These are phyloP conservation scores for Chitala chitala DNA, from an alignment of 2,113 vertebrate species.

Conservation along the genomic window DNA sequence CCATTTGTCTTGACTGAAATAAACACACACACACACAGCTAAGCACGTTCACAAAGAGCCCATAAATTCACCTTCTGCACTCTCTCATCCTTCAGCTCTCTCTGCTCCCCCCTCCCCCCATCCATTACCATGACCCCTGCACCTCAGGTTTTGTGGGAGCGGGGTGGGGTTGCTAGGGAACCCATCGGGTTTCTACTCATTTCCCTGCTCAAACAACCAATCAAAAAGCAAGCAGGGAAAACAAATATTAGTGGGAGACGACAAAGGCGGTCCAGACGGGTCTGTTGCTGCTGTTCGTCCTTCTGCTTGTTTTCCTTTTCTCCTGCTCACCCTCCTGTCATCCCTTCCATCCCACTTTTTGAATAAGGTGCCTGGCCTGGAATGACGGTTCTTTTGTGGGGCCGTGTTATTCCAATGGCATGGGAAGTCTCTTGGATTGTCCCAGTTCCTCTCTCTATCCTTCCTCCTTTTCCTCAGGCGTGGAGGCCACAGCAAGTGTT, in stretches of 20 bases:
- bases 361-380: not conserved
- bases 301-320: not conserved
- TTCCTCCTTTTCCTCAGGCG: not conserved
- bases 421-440: not conserved
- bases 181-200: conserved; percentile 14
- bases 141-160: not conserved
- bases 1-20: not conserved
- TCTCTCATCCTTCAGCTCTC: not conserved
- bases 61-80: conserved; percentile 11
- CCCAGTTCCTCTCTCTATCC: not conserved
- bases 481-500: too few species aligned
- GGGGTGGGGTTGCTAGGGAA: conserved; percentile 23
- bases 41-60: not conserved
- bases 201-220: conserved; percentile 26
- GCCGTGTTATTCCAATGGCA: not conserved
- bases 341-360: not conserved
- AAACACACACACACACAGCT: not conserved
- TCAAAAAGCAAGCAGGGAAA: conserved; percentile 9
- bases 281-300: not conserved
- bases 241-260: conserved; percentile 24
- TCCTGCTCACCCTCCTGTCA: not conserved
- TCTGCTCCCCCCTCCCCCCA: not conserved
- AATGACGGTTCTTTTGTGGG: not conserved
- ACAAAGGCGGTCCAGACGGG: conserved; percentile 12
- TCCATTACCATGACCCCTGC: not conserved